phyloP scores from a whole-genome alignment of 2,113 vertebrate genomes.

The Pitta sordida region DNA sequence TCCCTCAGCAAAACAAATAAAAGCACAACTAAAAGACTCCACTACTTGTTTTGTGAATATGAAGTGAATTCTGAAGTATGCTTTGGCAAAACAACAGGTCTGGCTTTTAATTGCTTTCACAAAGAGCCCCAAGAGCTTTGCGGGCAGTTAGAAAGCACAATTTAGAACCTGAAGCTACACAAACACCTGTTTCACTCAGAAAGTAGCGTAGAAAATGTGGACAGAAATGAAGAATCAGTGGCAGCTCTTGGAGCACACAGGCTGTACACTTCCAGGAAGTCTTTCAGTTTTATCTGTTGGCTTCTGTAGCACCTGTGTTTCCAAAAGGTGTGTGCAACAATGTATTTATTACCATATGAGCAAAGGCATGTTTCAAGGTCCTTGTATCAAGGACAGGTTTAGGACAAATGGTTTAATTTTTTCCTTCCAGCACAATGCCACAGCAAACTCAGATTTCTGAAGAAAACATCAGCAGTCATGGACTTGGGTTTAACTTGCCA shows the following conservation, averaged over 20 bases:
- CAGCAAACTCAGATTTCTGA: neutral
- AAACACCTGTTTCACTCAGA: neutral
- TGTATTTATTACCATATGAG: neutral
- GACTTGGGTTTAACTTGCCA: neutral
- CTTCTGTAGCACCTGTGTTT: neutral
- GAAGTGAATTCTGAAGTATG: neutral
- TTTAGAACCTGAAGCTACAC: neutral
- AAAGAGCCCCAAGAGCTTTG: neutral
- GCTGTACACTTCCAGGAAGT: neutral
- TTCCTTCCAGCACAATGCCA: neutral
- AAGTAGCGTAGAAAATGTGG: neutral
- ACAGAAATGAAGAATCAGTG: neutral
- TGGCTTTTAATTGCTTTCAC: neutral
- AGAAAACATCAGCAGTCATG: neutral
- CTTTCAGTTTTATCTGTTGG: neutral
- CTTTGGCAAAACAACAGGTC: neutral
- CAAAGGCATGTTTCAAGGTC: neutral
- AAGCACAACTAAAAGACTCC: neutral
- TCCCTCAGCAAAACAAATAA: neutral
- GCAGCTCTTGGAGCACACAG: neutral
- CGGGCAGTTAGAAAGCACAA: neutral
- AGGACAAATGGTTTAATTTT: neutral
- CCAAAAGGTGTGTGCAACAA: neutral
- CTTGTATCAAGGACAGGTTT: neutral
- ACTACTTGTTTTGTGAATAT: neutral